Conservation (phyloP, 2,888 invertebrate genomes). For the Agrotis exclamationis region DNA sequence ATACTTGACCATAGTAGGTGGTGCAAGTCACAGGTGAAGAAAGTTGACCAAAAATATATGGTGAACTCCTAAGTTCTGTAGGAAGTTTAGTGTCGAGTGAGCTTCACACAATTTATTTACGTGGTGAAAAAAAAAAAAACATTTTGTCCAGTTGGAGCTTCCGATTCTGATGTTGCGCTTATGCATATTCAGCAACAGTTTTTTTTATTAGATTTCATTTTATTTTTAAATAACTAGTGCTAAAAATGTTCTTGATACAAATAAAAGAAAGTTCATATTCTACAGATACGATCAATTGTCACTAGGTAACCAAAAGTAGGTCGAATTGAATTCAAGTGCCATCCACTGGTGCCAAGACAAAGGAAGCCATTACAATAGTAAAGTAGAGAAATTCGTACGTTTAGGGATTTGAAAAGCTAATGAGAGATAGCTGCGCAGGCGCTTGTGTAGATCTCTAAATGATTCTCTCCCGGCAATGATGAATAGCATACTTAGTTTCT, state of each 20-base stretch:
- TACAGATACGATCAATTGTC: not conserved
- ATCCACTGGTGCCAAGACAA: conserved; percentile 12
- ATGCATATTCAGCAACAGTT: no score
- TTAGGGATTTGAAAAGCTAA: conserved; percentile 29
- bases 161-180: no score
- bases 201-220: no score
- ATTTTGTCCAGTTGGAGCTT: no score
- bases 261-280: conserved; percentile 2
- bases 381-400: conserved; percentile 40
- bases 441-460: not conserved
- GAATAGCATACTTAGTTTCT: not conserved
- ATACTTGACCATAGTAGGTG: conserved; percentile 35
- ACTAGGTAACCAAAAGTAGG: not conserved
- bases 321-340: not conserved
- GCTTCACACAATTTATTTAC: no score
- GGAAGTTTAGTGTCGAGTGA: not conserved
- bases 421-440: conserved; percentile 25
- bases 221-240: no score
- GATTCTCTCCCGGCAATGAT: not conserved
- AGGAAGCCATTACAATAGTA: conserved; percentile 11
- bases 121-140: no score
- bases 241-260: not conserved
- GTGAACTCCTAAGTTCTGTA: not conserved
- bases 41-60: not conserved
- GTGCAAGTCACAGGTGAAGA: conserved; percentile 9